Base-by-base conservation (phyloP, 2,888 invertebrate species). In the Gastrophysa polygoni region DNA sequence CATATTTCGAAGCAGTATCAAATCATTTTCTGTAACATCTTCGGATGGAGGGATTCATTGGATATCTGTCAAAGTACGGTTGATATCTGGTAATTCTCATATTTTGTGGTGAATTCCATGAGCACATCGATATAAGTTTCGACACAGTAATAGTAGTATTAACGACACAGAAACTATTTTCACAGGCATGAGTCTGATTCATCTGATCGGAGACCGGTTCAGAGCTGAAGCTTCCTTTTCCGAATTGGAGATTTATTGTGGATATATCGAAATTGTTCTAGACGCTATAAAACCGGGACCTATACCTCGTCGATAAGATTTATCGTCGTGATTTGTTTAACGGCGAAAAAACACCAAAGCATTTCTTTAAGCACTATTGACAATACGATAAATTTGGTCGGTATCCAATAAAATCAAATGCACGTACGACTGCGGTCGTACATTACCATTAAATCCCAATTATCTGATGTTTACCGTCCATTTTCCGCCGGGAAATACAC, bases 311-410 rank as follows among this genome's bases (percentile, higher is more conserved):
- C 54, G 20, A 55, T 55, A 48, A 28, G 55, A 59, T 59, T 59
- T 34, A 59, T 59, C 21, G 59, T 32, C 6, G 48, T 43, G 52
- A 59, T 59, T 54, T 59, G 55, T 59, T 59, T 59, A 59, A 34
- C 54, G 34, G 54, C 21, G 59, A 24, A 57, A 57, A 38, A 38
- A 43, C 20, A 16, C 43, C 24, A 14, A 14, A 43, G 54, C 17
- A 54, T 54, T 43, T 54, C 20, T 43, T 54, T 43, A 24, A 54
- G 54, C 54, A 54, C 43, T 54, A 54, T 54, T 54, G 54, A 54
- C 54, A 54, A 54, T 43, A 24, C 54, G 43, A 54, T 54, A 54
- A 54, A 54, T 54, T 24, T 28, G 20, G 21, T 17, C 24, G 43
- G 43, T 24, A 43, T 43, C 54, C 54, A 54, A 54, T 54, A 54